Base-by-base conservation (phyloP, 64 coral and sea anemone genomes). In the Pocillopora verrucosa region DNA sequence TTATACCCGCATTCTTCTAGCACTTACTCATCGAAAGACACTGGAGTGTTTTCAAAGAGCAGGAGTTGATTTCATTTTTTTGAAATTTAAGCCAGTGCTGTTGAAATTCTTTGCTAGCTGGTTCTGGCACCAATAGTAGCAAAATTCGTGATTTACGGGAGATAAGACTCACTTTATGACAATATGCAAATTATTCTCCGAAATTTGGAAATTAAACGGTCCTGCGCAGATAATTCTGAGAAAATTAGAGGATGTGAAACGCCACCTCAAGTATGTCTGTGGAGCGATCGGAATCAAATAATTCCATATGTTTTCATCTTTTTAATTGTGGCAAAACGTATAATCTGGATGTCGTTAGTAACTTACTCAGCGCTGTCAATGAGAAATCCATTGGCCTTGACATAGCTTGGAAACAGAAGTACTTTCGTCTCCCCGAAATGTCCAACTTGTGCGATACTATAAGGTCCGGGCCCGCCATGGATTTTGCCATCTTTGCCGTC, bases 261-360 rank as follows among this genome's bases (percentile, higher is more conserved):
- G 5, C 16, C 19, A 22, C 17, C 16, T 16, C 14, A 6, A 67
- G 17, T 17, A 67, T 67, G 64, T 16, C 6, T 16, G 64, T 20
- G 14, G 64, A 67, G 19, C 12, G 22, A 10, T 0, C 10, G 20
- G 19, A 4, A n/a, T n/a, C 22, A 69, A 19, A 19, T 0, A 25
- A n/a, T 9, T 2, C 1, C 2, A 69, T n/a, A 69, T 69, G 22
- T 2, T 88, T 94, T 68, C 87, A 87, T 37, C 64, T 94, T 15
- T 94, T 94, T 65, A 89, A 94, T 61, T 94, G 92, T 79, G 92
- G 89, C 59, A 63, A n/a, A 51, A 94, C 92, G 17, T 94, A 77
- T 58, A 86, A 79, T 19, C 61, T 94, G 11, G 79, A 89, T 69
- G 59, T 60, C 9, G 80, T 94, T 10, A 80, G 86, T 64, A 63